Percentiles rank a stretch among this genome's conserved stretches.
phyloP scores from a whole-genome alignment of 2,888 invertebrate genomes.

The Dexiosoma caninum region DNA sequence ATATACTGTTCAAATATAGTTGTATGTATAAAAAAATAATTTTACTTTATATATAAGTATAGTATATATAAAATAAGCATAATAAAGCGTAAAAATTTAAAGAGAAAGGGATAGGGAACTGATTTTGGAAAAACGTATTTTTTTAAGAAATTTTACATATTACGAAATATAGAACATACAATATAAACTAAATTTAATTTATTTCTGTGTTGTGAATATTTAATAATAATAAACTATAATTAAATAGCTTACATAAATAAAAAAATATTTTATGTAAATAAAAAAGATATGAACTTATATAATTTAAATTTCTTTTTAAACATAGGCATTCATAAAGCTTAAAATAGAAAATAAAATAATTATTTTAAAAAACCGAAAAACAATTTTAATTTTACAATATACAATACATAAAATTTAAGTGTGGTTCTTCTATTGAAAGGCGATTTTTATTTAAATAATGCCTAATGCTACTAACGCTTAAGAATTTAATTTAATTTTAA shows the following conservation, averaged over 20 bases:
- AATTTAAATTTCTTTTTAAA: constrained; percentile 29
- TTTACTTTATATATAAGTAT: too few relatives aligned
- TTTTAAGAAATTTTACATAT: constrained; percentile 47
- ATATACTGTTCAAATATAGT: constrained; percentile 53
- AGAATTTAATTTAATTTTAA: constrained; percentile 10
- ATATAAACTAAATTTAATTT: constrained; percentile 41
- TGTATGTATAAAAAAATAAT: constrained; percentile 57
- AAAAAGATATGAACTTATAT: constrained; percentile 45
- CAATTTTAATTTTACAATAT: constrained; percentile 57
- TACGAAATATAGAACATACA: constrained; percentile 28
- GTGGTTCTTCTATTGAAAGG: constrained; percentile 25
- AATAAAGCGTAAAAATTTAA: constrained; percentile 58
- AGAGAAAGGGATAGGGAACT: background rate
- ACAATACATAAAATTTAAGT: constrained; percentile 48
- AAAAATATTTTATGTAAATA: constrained; percentile 26
- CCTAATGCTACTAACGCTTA: constrained; percentile 8
- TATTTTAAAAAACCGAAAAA: constrained; percentile 25
- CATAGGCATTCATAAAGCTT: constrained; percentile 49
- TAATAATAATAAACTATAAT: constrained; percentile 36
- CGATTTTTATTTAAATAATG: constrained; percentile 21
- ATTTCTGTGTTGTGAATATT: constrained; percentile 36
- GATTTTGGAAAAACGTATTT: background rate
- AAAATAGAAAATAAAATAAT: constrained; percentile 30
- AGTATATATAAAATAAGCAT: constrained; percentile 61
- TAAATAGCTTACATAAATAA: constrained; percentile 47